Evolutionary conservation across 2,888 invertebrate genomes (phyloP).

Genomic region (Didymodactylos carnosus): DNA sequence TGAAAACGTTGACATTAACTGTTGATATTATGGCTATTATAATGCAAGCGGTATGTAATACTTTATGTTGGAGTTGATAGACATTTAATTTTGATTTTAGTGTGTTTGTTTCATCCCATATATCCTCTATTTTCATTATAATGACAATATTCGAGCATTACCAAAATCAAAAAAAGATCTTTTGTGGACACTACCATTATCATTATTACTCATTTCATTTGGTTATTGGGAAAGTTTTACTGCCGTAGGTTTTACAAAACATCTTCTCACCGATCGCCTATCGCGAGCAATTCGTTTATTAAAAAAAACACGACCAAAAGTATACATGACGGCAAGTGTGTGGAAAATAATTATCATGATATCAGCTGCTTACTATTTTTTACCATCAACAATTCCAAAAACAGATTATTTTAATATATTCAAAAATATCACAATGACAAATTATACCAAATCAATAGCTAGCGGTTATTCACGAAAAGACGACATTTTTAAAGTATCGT

Average conservation of each 20-base stretch:
- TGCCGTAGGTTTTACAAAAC: conserved; percentile 1
- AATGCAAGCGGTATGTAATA: no score
- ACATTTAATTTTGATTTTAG: not conserved
- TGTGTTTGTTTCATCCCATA: not conserved
- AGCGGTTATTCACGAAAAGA: not conserved
- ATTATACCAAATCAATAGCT: not conserved
- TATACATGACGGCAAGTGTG: not conserved
- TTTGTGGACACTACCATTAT: not conserved
- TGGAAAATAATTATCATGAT: conserved; percentile 4
- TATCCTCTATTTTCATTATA: not conserved
- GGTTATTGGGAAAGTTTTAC: conserved; percentile 13
- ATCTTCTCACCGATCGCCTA: not conserved
- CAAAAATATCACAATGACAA: not conserved
- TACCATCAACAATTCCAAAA: not conserved
- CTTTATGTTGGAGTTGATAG: no score
- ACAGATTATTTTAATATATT: conserved; percentile 3
- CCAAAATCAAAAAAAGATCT: not conserved
- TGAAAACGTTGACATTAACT: not conserved
- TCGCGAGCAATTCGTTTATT: not conserved
- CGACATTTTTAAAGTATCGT: not conserved
- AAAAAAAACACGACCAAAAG: conserved; percentile 6
- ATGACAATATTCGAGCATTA: not conserved
- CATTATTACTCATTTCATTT: conserved; percentile 2
- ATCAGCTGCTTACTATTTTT: not conserved
- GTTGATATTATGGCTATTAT: not conserved